These are phyloP conservation scores for Erethizon dorsatum DNA, from an alignment of 2,797 vertebrate species.

Conservation along the genomic window DNA sequence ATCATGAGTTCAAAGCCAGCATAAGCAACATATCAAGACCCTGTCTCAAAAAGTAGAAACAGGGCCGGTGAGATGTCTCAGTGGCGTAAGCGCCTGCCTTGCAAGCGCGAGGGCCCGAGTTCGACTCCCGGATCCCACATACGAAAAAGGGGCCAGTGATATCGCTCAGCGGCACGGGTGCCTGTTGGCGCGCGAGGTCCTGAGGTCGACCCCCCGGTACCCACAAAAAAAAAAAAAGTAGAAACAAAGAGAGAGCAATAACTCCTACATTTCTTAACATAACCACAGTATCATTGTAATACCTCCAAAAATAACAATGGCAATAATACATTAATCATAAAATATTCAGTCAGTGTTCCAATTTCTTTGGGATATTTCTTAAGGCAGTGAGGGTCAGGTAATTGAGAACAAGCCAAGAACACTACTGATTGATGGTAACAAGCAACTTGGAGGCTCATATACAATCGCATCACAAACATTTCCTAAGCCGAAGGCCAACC, in stretches of 20 bases:
- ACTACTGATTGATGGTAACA: neutral
- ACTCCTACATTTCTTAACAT: neutral
- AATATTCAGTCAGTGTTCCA: slow-evolving; percentile 6
- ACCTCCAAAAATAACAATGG: slow-evolving; percentile 41
- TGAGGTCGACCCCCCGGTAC: too few species aligned
- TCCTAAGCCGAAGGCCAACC: neutral
- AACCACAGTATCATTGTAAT: neutral
- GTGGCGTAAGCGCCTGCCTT: too few species aligned
- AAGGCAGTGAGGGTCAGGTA: neutral
- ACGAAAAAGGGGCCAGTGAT: too few species aligned
- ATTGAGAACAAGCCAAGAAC: neutral
- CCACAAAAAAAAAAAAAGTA: too few species aligned
- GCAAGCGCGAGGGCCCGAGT: too few species aligned
- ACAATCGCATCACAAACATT: neutral
- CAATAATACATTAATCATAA: slow-evolving; percentile 31
- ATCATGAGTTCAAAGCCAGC: neutral
- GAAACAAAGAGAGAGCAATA: neutral
- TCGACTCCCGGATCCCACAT: too few species aligned
- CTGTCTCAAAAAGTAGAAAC: neutral
- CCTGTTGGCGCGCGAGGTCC: too few species aligned
- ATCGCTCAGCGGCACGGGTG: too few species aligned
- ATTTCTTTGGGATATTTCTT: neutral
- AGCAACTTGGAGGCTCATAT: neutral
- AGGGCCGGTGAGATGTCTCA: too few species aligned
- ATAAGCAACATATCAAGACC: neutral